Percentiles rank a stretch among this genome's conserved stretches.
Evolutionary conservation across 2,888 invertebrate genomes (phyloP).

Genomic region (Notodonta dromedarius): DNA sequence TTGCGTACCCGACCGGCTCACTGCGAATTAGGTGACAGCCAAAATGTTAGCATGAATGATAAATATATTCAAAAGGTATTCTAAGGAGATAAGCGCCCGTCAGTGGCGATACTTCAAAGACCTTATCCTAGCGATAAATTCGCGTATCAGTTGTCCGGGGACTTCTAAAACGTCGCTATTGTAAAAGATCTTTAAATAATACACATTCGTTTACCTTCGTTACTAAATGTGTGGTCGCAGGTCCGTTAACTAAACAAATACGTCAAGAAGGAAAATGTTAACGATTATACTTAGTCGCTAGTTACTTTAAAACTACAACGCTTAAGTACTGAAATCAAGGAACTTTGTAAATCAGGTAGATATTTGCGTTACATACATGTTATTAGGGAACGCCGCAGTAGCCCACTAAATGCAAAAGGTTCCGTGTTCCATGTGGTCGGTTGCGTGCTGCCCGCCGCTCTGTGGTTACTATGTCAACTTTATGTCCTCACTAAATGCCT

Average conservation of each 20-base stretch:
- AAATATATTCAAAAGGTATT: constrained; percentile 1
- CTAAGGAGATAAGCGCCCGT: background rate
- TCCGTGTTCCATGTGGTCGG: constrained; percentile 37
- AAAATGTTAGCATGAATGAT: background rate
- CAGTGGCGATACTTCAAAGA: background rate
- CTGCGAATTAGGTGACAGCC: constrained; percentile 4
- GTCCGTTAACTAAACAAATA: no score
- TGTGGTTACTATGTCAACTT: constrained; percentile 49
- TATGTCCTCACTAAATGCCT: constrained; percentile 46
- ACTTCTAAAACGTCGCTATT: no score
- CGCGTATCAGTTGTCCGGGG: background rate
- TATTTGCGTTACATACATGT: constrained; percentile 24
- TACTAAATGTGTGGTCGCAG: no score
- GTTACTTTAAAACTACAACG: background rate
- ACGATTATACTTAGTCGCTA: no score
- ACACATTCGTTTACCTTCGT: no score
- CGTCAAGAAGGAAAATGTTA: no score
- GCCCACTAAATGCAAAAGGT: constrained; percentile 43
- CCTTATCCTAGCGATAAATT: background rate
- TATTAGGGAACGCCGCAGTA: constrained; percentile 31
- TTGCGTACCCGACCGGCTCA: constrained; percentile 26
- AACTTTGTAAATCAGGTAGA: constrained; percentile 25
- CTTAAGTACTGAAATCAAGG: background rate
- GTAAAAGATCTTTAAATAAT: no score
- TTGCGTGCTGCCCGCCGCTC: constrained; percentile 34